Evolutionary conservation across 2,888 invertebrate genomes (phyloP), one percentile per base, ranked within the genome.

Genomic region (Muscina levida): DNA sequence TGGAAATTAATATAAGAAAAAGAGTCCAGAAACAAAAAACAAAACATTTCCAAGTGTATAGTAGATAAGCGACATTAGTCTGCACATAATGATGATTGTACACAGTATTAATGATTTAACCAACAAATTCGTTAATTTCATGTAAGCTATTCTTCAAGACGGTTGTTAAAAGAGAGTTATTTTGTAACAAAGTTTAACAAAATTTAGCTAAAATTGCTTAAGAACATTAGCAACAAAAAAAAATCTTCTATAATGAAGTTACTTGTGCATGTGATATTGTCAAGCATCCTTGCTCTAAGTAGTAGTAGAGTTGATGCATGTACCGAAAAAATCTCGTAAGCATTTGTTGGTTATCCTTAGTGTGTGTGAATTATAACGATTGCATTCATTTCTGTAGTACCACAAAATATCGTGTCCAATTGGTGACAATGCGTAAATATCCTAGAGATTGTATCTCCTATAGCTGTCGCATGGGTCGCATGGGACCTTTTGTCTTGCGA

Each of bases 391-490:
- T 67, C 70, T 26, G 48, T 66, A 89, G 89, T 2, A 82, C 84
- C 0, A 77, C 84, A 22, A 89, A 87, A 82, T 82, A 83, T 70
- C 86, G 89, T 4, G 82, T 86, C 1, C 85, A 80, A 4, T 42
- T 88, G 71, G 87, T 89, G 3, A 88, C 87, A 0, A 86, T 88
- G 86, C 85, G 89, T 1, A 89, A 85, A 79, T 86, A 85, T 77
- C 83, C 85, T 0, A 83, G 76, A 1, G 22, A 74, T 4, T 48
- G 46, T 19, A 46, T 17, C 5, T 76, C 57, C 4, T 65, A 62
- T 17, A 86, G 85, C 15, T 88, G 87, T 70, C 83, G 82, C 6
- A 68, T 82, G 1, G 13, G 8, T 1, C 6, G 59, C 1, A 8
- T 65, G 1, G 84, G 83, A 74, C 84, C 84, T 0, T 74, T 90